A percentile compares a stretch with the other conserved stretches of the same genome.
phyloP scores from a whole-genome alignment of 2,113 vertebrate species.

The Dasypus novemcinctus region DNA sequence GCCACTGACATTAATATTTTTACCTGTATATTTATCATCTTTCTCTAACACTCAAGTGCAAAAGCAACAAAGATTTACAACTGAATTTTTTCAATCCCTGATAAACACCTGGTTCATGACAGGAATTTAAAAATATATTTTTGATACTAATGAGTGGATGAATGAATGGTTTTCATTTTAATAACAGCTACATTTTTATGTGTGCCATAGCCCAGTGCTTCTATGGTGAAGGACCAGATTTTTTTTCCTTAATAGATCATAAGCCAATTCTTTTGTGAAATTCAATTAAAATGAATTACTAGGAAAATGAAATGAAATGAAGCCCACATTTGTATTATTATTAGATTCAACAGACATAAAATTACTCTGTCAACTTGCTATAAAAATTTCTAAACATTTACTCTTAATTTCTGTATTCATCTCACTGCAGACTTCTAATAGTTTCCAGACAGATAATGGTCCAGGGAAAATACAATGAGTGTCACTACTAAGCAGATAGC shows the following conservation, averaged over 20 bases:
- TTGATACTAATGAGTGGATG: background rate
- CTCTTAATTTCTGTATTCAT: background rate
- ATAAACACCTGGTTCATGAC: background rate
- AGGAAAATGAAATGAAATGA: constrained; percentile 23
- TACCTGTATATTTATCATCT: background rate
- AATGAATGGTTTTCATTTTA: background rate
- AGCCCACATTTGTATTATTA: background rate
- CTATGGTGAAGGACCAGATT: background rate
- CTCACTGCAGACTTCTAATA: background rate
- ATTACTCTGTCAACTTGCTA: background rate
- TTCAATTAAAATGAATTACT: background rate
- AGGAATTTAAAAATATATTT: background rate
- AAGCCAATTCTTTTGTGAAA: background rate
- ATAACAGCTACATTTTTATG: background rate
- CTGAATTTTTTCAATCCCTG: background rate
- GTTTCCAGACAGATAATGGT: background rate
- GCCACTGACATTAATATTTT: background rate
- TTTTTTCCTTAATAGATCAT: background rate
- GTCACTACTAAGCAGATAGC: background rate
- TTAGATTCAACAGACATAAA: background rate
- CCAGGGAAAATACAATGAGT: background rate
- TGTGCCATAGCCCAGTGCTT: background rate
- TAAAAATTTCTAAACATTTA: background rate
- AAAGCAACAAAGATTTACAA: background rate
- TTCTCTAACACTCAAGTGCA: background rate